Conservation (phyloP, 2,113 vertebrate species). For the Coracopsis vasa region DNA sequence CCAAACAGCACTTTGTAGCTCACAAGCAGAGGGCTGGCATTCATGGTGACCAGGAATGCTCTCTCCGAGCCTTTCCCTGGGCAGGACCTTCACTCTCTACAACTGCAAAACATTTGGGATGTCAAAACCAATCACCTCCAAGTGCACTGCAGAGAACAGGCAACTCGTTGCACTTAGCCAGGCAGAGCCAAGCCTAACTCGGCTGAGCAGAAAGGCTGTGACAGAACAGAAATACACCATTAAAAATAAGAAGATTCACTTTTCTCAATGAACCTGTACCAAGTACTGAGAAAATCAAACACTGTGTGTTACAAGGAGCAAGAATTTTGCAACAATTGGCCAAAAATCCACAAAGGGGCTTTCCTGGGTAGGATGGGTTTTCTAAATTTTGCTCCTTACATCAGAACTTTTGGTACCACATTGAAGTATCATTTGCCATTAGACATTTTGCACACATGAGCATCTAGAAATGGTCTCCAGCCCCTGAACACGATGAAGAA, state of each 20-base stretch:
- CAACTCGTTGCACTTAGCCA: not conserved
- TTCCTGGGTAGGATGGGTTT: not conserved
- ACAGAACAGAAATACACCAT: not conserved
- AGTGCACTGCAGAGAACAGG: not conserved
- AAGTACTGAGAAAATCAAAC: not conserved
- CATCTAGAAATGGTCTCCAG: not conserved
- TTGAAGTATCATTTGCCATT: not conserved
- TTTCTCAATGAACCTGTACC: not conserved
- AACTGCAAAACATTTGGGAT: not conserved
- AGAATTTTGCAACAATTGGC: not conserved
- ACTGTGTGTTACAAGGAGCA: not conserved
- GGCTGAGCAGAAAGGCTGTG: not conserved
- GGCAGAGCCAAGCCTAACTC: not conserved
- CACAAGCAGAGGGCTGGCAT: accelerated
- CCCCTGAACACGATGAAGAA: not conserved
- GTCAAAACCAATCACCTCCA: not conserved
- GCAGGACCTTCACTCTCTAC: not conserved
- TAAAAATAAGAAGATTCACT: not conserved
- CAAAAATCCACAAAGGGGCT: not conserved
- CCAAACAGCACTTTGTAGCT: not conserved
- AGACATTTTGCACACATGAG: not conserved
- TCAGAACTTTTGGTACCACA: not conserved
- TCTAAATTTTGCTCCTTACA: not conserved
- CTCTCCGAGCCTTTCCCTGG: not conserved
- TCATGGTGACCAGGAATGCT: not conserved